Conservation (phyloP, 1,140 invertebrate genomes). For the Heterodera schachtii region DNA sequence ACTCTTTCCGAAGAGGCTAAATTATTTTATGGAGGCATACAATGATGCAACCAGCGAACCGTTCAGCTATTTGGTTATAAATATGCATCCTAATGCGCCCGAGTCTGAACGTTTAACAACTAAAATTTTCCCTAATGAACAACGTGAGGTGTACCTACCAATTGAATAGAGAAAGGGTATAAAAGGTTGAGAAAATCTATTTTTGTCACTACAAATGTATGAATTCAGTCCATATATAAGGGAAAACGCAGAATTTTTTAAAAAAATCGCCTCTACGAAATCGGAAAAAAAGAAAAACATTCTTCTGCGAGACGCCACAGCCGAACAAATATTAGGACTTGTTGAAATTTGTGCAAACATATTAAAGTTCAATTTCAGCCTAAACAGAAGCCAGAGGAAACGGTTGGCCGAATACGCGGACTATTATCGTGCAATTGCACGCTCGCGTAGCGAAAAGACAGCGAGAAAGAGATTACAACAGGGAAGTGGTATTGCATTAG, state of each 20-base stretch:
- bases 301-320: neutral
- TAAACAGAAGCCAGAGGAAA: slow-evolving; percentile 10
- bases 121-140: slow-evolving; percentile 34
- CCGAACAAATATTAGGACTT: slow-evolving; percentile 29
- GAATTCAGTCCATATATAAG: neutral
- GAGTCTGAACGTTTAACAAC: slow-evolving; percentile 23
- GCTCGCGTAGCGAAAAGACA: slow-evolving; percentile 17
- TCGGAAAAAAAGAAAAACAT: neutral
- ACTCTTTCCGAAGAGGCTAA: neutral
- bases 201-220: neutral
- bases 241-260: neutral
- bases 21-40: slow-evolving; percentile 5
- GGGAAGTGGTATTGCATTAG: slow-evolving; percentile 14
- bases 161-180: neutral
- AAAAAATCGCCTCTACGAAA: neutral
- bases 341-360: slow-evolving; percentile 40
- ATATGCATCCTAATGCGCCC: slow-evolving; percentile 37
- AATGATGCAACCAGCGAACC: neutral
- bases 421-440: slow-evolving; percentile 33
- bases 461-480: slow-evolving; percentile 34
- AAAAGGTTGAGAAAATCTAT: neutral
- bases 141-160: slow-evolving; percentile 14
- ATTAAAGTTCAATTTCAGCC: slow-evolving; percentile 19
- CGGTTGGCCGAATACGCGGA: slow-evolving; percentile 26
- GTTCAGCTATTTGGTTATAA: neutral